Conservation (phyloP, 2,888 invertebrate genomes). For the Tolmerus cingulatus region DNA sequence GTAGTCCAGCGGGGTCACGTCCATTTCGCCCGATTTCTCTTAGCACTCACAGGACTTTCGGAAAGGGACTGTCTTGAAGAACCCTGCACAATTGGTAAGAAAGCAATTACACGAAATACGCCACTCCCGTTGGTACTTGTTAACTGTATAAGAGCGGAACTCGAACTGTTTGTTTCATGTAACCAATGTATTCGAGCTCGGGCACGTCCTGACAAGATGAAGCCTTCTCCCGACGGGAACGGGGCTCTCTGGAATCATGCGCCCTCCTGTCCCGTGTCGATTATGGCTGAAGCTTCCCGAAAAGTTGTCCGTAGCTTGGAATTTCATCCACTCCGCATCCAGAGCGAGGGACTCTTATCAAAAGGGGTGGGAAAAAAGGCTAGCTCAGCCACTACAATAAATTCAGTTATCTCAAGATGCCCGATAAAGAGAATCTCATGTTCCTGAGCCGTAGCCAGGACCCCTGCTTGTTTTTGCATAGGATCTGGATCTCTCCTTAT, state of each 20-base stretch:
- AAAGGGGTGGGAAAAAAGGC: neutral
- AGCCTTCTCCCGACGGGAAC: conserved; percentile 4
- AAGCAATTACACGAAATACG: neutral
- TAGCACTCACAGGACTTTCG: neutral
- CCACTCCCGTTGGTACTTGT: neutral
- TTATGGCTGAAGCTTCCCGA: neutral
- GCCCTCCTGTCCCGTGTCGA: conserved; percentile 5
- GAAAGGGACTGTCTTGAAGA: neutral
- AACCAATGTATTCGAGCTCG: conserved; percentile 3
- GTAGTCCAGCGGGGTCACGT: conserved; percentile 60
- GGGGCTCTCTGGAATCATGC: conserved; percentile 28
- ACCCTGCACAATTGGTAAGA: neutral
- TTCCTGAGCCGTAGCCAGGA: neutral
- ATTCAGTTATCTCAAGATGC: conserved; percentile 20
- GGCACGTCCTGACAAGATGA: neutral
- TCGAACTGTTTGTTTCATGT: conserved; percentile 34
- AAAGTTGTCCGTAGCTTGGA: neutral
- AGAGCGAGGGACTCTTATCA: neutral
- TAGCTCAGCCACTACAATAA: neutral
- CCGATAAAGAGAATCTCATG: neutral
- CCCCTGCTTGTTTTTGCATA: neutral
- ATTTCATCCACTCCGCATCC: neutral
- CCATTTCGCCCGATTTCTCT: conserved; percentile 53
- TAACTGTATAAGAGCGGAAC: conserved; percentile 34
- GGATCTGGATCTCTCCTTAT: neutral